Evolutionary conservation across 1,140 invertebrate species (phyloP).

Genomic region (Drosophila kurseongensis): DNA sequence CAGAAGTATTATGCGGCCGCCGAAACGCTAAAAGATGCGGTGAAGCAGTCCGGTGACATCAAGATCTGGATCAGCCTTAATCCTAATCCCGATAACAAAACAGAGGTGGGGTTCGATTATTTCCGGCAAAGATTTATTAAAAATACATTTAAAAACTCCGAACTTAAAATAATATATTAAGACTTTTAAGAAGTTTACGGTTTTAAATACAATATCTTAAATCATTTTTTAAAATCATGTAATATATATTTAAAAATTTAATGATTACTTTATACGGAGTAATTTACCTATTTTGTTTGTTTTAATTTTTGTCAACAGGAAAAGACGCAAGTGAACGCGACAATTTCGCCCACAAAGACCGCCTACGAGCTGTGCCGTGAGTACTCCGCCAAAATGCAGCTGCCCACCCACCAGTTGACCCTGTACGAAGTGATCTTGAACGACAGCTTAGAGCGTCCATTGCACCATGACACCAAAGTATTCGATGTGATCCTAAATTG

Average conservation of each 20-base stretch:
- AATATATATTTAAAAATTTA: too few species aligned
- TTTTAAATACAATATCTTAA: too few species aligned
- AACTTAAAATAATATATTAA: neutral
- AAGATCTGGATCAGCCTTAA: slow-evolving; percentile 89
- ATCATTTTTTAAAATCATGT: too few species aligned
- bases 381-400: slow-evolving; percentile 87
- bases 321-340: slow-evolving; percentile 81
- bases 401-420: slow-evolving; percentile 88
- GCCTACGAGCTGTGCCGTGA: slow-evolving; percentile 90
- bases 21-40: slow-evolving; percentile 85
- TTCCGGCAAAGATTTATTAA: too few species aligned
- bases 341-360: slow-evolving; percentile 90
- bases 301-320: slow-evolving; percentile 48
- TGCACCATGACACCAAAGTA: slow-evolving; percentile 91
- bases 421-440: slow-evolving; percentile 91
- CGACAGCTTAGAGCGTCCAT: slow-evolving; percentile 89
- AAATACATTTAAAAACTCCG: too few species aligned
- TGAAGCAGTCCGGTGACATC: slow-evolving; percentile 91
- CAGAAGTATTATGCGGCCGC: slow-evolving; percentile 88
- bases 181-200: too few species aligned
- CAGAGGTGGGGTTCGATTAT: slow-evolving; percentile 52
- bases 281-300: too few species aligned
- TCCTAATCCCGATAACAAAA: slow-evolving; percentile 74
- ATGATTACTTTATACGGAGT: too few species aligned
- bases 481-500: slow-evolving; percentile 90